Conservation (phyloP, 2,797 vertebrate genomes). For the Acrocephalus scirpaceus region DNA sequence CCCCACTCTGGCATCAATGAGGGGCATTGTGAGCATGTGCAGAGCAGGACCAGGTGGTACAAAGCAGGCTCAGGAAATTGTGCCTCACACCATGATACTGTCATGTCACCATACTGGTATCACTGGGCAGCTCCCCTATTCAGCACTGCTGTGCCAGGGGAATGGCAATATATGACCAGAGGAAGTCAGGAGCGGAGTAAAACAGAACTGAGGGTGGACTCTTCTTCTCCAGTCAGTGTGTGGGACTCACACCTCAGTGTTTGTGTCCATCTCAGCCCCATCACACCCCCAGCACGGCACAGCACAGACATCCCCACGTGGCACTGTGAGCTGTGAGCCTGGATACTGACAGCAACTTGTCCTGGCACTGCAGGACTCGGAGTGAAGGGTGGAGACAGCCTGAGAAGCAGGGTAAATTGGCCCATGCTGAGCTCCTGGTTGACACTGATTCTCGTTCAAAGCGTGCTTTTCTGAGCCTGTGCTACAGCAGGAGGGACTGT, state of each 20-base stretch:
- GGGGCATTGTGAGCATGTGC: fast-evolving
- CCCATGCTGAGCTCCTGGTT: background rate
- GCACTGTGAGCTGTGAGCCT: background rate
- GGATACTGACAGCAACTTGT: background rate
- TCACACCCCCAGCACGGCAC: fast-evolving
- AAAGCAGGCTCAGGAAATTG: background rate
- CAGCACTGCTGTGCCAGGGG: background rate
- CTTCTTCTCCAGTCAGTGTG: background rate
- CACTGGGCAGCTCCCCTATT: background rate
- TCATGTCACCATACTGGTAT: background rate
- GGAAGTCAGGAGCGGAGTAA: background rate
- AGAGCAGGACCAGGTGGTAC: background rate
- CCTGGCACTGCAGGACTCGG: background rate
- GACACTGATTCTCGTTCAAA: background rate
- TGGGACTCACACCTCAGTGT: background rate
- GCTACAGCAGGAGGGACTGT: background rate
- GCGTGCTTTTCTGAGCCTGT: background rate
- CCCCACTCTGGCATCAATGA: background rate
- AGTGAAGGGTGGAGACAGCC: background rate
- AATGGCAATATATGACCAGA: background rate
- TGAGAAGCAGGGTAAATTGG: background rate
- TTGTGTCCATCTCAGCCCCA: background rate
- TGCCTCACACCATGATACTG: background rate
- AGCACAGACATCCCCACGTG: background rate
- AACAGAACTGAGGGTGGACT: background rate